phyloP scores from a whole-genome alignment of 2,113 vertebrate species.

The Perca fluviatilis region DNA sequence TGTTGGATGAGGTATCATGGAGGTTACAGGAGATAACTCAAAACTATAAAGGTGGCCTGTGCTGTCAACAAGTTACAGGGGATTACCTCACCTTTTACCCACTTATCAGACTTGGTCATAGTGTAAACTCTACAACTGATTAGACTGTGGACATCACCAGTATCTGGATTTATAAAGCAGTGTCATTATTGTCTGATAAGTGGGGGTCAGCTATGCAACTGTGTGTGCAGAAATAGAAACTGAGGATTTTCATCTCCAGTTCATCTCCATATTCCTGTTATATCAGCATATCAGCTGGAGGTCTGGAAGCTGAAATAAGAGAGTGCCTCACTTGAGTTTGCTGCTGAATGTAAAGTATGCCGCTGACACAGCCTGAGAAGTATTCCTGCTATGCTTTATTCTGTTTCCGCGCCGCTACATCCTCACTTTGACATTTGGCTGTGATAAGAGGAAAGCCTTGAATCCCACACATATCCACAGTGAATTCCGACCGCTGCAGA shows the following conservation, averaged over 20 bases:
- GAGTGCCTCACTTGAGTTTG: constrained; percentile 52
- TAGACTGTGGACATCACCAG: background rate
- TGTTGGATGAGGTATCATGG: constrained; percentile 39
- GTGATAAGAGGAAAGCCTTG: constrained; percentile 85
- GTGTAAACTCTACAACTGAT: constrained; percentile 16
- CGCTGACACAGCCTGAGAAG: constrained; percentile 78
- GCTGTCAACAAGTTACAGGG: constrained; percentile 48
- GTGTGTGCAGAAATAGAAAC: constrained; percentile 25
- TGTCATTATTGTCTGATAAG: background rate
- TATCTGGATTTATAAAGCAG: background rate
- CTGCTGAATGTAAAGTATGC: constrained; percentile 73
- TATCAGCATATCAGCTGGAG: constrained; percentile 68
- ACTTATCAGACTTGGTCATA: constrained; percentile 12
- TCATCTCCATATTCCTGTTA: constrained; percentile 32
- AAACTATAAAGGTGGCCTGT: constrained; percentile 57
- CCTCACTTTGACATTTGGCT: constrained; percentile 85
- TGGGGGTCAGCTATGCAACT: background rate
- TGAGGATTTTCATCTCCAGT: constrained; percentile 13
- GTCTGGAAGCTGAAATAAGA: constrained; percentile 43
- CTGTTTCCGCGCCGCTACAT: constrained; percentile 79
- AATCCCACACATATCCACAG: constrained; percentile 85
- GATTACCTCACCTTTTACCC: constrained; percentile 49
- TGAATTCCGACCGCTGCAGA: constrained; percentile 75
- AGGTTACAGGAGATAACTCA: constrained; percentile 59
- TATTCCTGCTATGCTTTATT: constrained; percentile 83